Evolutionary conservation across 2,797 vertebrate genomes (phyloP).

Genomic region (Gallirallus australis): DNA sequence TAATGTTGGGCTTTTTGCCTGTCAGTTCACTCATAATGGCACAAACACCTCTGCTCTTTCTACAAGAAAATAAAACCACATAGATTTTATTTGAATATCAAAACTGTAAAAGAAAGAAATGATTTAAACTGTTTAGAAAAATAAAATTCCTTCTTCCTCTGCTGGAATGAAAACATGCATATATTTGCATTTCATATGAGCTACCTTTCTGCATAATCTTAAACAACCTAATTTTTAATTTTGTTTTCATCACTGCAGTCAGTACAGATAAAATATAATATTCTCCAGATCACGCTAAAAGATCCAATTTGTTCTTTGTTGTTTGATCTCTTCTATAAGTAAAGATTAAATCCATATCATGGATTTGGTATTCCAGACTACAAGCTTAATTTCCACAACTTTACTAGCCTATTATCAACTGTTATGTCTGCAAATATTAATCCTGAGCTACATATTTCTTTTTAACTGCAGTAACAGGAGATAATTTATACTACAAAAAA

Average conservation of each 20-base stretch:
- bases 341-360: not conserved
- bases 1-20: not conserved
- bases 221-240: not conserved
- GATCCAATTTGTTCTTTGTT: not conserved
- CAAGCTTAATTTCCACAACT: not conserved
- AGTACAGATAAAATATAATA: not conserved
- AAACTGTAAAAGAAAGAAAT: not conserved
- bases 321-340: not conserved
- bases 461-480: not conserved
- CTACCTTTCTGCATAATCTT: not conserved
- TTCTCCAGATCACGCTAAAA: fast-evolving
- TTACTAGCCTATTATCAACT: not conserved
- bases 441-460: not conserved
- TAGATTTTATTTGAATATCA: not conserved
- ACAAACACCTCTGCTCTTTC: not conserved
- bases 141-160: not conserved
- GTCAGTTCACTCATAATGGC: not conserved
- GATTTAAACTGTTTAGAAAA: not conserved
- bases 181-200: not conserved
- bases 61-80: not conserved
- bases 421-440: not conserved
- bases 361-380: not conserved
- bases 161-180: not conserved
- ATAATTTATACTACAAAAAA: not conserved
- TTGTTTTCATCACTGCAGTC: not conserved